Evolutionary conservation across 1,140 invertebrate genomes (phyloP).

Genomic region (Conus betulinus): DNA sequence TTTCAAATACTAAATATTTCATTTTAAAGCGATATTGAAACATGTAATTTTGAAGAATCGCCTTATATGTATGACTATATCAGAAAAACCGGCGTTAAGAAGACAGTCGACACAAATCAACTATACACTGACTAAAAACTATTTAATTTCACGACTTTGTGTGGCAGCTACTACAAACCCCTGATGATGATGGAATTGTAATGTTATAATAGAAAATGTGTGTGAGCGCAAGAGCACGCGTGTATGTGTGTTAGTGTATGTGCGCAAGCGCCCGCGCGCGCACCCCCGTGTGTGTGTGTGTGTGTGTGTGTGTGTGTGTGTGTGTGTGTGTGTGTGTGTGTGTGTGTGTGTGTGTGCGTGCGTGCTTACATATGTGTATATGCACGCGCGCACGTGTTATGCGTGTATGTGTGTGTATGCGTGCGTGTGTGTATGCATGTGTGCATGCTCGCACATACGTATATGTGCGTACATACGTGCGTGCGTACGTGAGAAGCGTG

Average conservation of each 20-base stretch:
- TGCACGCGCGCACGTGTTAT: neutral
- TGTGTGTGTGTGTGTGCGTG: neutral
- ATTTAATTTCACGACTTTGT: no score
- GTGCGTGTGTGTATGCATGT: neutral
- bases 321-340: conserved; percentile 4
- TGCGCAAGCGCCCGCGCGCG: neutral
- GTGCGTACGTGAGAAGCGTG: neutral
- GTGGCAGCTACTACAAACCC: no score
- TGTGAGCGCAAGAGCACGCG: neutral
- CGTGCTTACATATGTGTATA: neutral
- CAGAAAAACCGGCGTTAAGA: no score
- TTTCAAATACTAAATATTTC: no score
- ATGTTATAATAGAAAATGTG: neutral
- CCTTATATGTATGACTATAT: no score
- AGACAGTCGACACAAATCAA: no score
- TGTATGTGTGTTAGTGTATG: neutral
- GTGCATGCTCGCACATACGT: neutral
- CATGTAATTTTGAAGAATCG: no score
- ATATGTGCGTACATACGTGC: neutral
- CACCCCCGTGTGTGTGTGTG: neutral
- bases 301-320: conserved; percentile 13
- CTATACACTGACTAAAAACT: no score
- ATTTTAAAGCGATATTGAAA: no score
- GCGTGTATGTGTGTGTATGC: neutral
- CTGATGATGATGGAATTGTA: neutral